Conservation (phyloP, 2,888 invertebrate species). For the Pristionchus exspectatus region DNA sequence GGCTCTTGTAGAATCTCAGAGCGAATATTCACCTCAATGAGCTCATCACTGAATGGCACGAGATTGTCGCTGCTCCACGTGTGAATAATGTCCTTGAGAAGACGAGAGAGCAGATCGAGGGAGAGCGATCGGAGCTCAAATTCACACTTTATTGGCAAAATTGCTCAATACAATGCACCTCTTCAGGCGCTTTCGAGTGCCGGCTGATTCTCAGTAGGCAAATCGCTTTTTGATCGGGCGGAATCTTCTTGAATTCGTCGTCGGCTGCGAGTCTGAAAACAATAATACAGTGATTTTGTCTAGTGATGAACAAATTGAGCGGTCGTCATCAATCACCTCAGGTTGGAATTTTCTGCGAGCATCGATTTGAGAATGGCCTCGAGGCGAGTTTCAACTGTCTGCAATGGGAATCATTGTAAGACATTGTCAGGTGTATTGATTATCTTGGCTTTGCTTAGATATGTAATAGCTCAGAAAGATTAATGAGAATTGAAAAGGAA, state of each 20-base stretch:
- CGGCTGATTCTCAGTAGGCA: not conserved
- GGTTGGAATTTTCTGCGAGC: not conserved
- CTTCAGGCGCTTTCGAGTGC: not conserved
- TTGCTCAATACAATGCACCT: not conserved
- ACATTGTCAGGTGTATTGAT: too few species aligned
- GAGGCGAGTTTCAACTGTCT: not conserved
- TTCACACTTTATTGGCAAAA: not conserved
- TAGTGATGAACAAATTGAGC: too few species aligned
- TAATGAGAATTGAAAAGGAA: too few species aligned
- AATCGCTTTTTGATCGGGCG: not conserved
- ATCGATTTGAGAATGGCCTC: not conserved
- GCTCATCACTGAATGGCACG: not conserved
- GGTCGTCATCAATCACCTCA: not conserved
- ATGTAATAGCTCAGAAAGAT: too few species aligned
- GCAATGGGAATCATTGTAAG: not conserved
- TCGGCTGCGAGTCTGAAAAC: not conserved
- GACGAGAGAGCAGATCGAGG: not conserved
- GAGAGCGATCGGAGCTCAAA: not conserved
- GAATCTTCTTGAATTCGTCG: not conserved
- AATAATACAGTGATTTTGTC: not conserved
- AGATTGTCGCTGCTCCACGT: not conserved
- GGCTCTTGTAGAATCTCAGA: not conserved
- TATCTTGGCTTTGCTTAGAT: too few species aligned
- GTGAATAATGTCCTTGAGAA: not conserved
- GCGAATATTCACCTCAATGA: not conserved